Evolutionary conservation across 2,888 invertebrate genomes (phyloP).

Genomic region (Sminthurides aquaticus): DNA sequence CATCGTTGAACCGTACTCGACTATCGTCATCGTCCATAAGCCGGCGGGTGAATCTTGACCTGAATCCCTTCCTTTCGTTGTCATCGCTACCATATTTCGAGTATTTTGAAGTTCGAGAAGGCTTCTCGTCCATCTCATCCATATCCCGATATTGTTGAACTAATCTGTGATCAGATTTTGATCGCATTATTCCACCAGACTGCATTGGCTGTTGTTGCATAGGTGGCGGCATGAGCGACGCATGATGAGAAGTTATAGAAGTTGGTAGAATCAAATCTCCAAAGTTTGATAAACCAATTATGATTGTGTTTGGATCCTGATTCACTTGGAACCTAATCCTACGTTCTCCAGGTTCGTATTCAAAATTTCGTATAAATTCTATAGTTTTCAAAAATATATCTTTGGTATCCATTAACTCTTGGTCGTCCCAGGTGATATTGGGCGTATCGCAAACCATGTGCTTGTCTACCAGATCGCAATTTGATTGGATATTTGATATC

Average conservation of each 20-base stretch:
- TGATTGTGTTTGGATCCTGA: conserved; percentile 84
- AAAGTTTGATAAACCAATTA: conserved; percentile 76
- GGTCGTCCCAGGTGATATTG: conserved; percentile 72
- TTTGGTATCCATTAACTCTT: conserved; percentile 87
- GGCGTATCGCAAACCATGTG: conserved; percentile 65
- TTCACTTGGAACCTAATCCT: conserved; percentile 78
- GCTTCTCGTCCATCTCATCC: conserved; percentile 17
- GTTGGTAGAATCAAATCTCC: conserved; percentile 61
- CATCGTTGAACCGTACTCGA: conserved; percentile 60
- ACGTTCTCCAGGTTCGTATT: conserved; percentile 84
- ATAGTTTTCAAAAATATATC: conserved; percentile 92
- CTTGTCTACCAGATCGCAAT: conserved; percentile 92
- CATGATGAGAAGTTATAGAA: conserved; percentile 48
- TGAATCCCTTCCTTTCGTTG: conserved; percentile 55
- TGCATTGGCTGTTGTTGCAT: conserved; percentile 55
- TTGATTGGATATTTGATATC: conserved; percentile 88
- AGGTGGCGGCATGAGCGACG: conserved; percentile 2
- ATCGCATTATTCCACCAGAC: conserved; percentile 74
- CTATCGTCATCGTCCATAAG: conserved; percentile 54
- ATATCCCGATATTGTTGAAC: conserved; percentile 68
- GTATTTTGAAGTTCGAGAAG: conserved; percentile 11
- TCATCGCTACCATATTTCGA: conserved; percentile 40
- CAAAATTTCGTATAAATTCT: conserved; percentile 86
- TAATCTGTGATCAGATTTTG: conserved; percentile 85
- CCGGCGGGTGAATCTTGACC: conserved; percentile 62